Base-by-base conservation (phyloP, 2,113 vertebrate genomes). In the Oreochromis spilurus region DNA sequence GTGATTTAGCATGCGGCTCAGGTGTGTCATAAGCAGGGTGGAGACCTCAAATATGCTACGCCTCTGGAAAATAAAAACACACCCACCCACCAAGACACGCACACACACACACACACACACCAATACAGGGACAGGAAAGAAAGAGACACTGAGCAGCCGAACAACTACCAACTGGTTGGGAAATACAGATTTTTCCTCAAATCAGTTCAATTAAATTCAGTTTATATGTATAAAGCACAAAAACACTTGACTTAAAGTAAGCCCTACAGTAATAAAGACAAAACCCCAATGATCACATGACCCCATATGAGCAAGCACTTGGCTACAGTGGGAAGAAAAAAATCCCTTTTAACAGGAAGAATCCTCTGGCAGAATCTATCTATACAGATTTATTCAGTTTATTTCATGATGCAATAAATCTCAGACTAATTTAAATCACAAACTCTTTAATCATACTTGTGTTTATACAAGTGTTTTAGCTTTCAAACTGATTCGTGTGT, bases 281-380 rank as follows among this genome's bases (percentile, higher is more conserved):
- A 65, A 65, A 36, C 2, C 0, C 31, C 31, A 65, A 1, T 36
- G 31, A 1, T 36, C 60, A 65, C 60, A 36, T 65, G 58, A 62
- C 29, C 58, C 34, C 17, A 62, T 31, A 34, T 36, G 17, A n/a
- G 60, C 31, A 65, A 65, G 31, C 60, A 36, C 31, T n/a, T 36
- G 31, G 17, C 31, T 65, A 36, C 2, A 65, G 60, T 65, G 60
- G 17, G 17, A 38, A 38, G 60, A 65, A 65, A 65, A 36, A 65
- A 65, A 36, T 62, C 58, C 29, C 29, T 4, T 62, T 29, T 36
- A 36, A 62, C 36, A 62, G 58, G 2, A 62, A 62, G 31, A 65
- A 36, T 36, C 60, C 10, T 36, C 17, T 1, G 0, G 60, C 17
- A 65, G 17, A 7, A 26, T 65, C 17, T n/a, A 12, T 62, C 17